Evolutionary conservation across 2,888 invertebrate species (phyloP).

Genomic region (Eristalis pertinax): DNA sequence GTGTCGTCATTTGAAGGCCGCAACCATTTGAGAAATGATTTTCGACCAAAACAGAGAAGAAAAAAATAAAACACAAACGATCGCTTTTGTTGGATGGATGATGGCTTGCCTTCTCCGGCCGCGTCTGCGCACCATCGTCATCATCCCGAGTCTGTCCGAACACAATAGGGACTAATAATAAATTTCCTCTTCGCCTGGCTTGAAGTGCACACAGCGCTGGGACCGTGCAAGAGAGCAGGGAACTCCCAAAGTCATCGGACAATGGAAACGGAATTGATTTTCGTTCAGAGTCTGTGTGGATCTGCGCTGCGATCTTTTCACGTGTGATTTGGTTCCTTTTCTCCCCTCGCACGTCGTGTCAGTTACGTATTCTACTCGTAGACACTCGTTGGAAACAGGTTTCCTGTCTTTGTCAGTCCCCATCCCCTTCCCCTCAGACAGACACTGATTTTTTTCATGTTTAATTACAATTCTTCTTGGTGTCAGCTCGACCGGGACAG

Average conservation of each 20-base stretch:
- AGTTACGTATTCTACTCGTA: neutral
- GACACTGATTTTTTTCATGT: neutral
- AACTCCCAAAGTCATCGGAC: slow-evolving; percentile 64
- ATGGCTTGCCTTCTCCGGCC: slow-evolving; percentile 6
- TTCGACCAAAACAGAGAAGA: neutral
- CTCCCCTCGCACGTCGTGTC: neutral
- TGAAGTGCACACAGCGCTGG: neutral
- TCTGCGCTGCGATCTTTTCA: neutral
- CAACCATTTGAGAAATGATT: slow-evolving; percentile 61
- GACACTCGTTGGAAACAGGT: neutral
- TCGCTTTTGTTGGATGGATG: slow-evolving; percentile 24
- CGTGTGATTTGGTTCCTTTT: neutral
- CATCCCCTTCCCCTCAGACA: neutral
- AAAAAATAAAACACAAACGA: neutral
- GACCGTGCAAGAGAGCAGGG: slow-evolving; percentile 9
- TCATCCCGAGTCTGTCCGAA: neutral
- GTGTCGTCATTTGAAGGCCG: slow-evolving; percentile 68
- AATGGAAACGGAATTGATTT: slow-evolving; percentile 46
- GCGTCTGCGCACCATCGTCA: neutral
- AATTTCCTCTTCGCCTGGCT: slow-evolving; percentile 61
- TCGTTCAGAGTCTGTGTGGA: neutral
- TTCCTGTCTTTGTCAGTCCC: neutral
- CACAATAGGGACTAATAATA: slow-evolving; percentile 68
- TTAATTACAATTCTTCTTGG: slow-evolving; percentile 59
- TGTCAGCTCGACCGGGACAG: slow-evolving; percentile 9